phyloP scores from a whole-genome alignment of 2,113 vertebrate genomes.

The Merops nubicus region DNA sequence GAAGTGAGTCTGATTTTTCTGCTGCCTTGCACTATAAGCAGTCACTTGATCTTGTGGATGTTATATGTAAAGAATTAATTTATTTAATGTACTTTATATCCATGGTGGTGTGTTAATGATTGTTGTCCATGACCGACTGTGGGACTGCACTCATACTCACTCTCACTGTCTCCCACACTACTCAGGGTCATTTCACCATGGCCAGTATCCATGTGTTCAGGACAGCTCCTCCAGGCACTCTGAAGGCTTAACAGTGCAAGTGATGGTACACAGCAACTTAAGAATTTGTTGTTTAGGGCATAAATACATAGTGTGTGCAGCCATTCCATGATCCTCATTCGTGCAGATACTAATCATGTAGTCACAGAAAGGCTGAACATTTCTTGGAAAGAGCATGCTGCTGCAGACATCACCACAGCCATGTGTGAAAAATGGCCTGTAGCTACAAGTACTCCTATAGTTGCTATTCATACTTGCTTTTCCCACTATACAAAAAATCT shows the following conservation, averaged over 20 bases:
- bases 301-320: neutral
- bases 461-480: neutral
- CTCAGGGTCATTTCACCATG: neutral
- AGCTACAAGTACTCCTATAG: neutral
- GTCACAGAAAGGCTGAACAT: neutral
- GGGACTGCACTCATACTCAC: neutral
- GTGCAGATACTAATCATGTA: neutral
- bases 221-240: neutral
- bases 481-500: neutral
- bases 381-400: neutral
- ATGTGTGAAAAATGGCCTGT: neutral
- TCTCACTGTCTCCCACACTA: neutral
- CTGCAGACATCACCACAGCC: neutral
- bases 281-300: neutral
- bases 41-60: neutral
- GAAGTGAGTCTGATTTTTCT: neutral
- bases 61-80: neutral
- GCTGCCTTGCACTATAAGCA: neutral
- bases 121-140: neutral
- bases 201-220: too few relatives aligned
- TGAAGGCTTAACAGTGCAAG: too few relatives aligned
- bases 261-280: fast-evolving
- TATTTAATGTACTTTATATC: neutral
- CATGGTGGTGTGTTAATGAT: neutral
- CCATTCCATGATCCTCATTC: fast-evolving